Conservation (phyloP, 2,797 vertebrate species). For the Tokudaia tokunoshimensis region DNA sequence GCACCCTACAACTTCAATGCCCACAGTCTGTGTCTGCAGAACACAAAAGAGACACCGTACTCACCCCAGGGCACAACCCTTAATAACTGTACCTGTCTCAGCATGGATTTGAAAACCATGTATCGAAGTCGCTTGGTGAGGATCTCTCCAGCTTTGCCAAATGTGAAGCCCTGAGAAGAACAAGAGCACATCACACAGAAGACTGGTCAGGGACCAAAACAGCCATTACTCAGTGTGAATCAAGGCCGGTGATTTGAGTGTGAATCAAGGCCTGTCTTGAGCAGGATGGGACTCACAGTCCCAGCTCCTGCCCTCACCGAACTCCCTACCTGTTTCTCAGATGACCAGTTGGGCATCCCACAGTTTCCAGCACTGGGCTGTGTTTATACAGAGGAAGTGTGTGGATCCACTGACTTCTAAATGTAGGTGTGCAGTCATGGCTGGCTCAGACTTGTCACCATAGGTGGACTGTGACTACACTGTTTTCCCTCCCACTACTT, state of each 20-base stretch:
- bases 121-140: slow-evolving; percentile 93
- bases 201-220: background rate
- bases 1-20: background rate
- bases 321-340: background rate
- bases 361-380: background rate
- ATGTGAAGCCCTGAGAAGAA: slow-evolving; percentile 80
- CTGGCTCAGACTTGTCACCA: background rate
- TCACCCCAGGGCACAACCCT: background rate
- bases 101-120: slow-evolving; percentile 91
- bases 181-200: background rate
- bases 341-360: background rate
- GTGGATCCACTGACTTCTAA: background rate
- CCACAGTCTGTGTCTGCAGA: background rate
- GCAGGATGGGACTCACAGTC: background rate
- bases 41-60: background rate
- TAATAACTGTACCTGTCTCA: slow-evolving; percentile 91
- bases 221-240: background rate
- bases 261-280: background rate
- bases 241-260: background rate
- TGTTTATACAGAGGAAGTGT: background rate
- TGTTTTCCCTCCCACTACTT: background rate
- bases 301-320: background rate
- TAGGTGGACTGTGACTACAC: background rate
- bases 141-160: slow-evolving; percentile 85
- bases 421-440: background rate